phyloP scores from a whole-genome alignment of 2,113 vertebrate species.

The Callipepla squamata region DNA sequence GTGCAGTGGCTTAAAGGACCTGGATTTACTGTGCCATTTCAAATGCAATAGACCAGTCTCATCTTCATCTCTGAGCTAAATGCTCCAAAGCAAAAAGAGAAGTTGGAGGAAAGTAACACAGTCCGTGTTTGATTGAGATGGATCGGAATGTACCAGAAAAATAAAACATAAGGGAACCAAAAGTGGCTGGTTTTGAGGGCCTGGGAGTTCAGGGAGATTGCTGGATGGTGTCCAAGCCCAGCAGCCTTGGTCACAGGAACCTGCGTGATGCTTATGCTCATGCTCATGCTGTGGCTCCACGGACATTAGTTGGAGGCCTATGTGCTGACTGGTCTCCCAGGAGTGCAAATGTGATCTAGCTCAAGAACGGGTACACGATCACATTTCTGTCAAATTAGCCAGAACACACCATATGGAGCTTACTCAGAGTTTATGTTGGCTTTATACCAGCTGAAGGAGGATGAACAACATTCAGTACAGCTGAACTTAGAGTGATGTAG shows the following conservation, averaged over 20 bases:
- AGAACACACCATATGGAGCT: background rate
- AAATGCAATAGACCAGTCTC: background rate
- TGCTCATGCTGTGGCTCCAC: background rate
- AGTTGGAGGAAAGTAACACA: background rate
- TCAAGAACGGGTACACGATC: slow-evolving; percentile 32
- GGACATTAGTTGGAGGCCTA: background rate
- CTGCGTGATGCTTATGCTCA: accelerated
- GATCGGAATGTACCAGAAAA: background rate
- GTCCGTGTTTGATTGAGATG: background rate
- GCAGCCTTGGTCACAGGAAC: background rate
- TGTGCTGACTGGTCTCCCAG: slow-evolving; percentile 43
- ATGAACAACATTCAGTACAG: background rate
- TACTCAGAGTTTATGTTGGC: slow-evolving; percentile 26
- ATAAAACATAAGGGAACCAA: background rate
- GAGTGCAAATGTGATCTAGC: slow-evolving; percentile 43
- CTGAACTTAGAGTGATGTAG: background rate
- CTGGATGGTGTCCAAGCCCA: background rate
- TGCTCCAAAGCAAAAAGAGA: background rate
- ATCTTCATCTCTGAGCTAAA: background rate
- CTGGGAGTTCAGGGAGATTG: background rate
- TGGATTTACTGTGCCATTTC: background rate
- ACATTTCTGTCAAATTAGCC: slow-evolving; percentile 63
- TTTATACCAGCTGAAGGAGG: slow-evolving; percentile 1
- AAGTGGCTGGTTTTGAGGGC: background rate
- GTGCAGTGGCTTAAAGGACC: background rate